Evolutionary conservation across 1,140 invertebrate genomes (phyloP), one percentile per base, ranked within the genome.

Genomic region (Drosophila saltans): DNA sequence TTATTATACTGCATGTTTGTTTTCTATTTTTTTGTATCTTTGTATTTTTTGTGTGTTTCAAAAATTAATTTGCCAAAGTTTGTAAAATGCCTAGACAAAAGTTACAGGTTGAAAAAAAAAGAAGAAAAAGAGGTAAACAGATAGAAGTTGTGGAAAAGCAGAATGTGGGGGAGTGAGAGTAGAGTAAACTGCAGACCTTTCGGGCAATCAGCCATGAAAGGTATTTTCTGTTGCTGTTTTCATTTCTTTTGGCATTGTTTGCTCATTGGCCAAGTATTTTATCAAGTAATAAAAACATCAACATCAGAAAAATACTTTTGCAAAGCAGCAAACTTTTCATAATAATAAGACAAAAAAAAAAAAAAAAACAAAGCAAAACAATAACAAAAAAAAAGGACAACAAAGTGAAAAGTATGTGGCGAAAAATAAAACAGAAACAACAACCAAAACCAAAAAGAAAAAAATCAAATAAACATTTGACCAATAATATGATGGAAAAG

Each of bases 221-320:
- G 64, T 58, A 64, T 43, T 57, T 3, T 5, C 16, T 1, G 16
- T 2, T 57, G 52, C 69, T 72, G 66, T 63, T 69, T 63, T 39
- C 48, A 70, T 69, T 68, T 64, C 72, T 68, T n/a, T 64, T 80
- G 78, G 77, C 81, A 82, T 88, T 86, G 45, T 52, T 52, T 52
- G 77, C 41, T 59, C 60, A 16, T 66, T 64, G 63, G 66, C 66
- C 72, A 88, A 88, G 84, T 84, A 89, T 88, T 88, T 52, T 88
- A 73, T 72, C 83, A 88, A 88, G 84, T 73, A 89, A 88, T 88
- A 89, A 88, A 88, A 83, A 80, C 81, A 85, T 85, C 72, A 72
- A 80, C 81, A 85, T 85, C 72, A 72, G 45, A 70, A 70, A 79
- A 83, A 88, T 89, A 77, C 67, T 81, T 76, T 66, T 52, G 4